These are phyloP conservation scores for Pyrrhia umbra DNA, from an alignment of 2,888 invertebrate species.

Conservation along the genomic window DNA sequence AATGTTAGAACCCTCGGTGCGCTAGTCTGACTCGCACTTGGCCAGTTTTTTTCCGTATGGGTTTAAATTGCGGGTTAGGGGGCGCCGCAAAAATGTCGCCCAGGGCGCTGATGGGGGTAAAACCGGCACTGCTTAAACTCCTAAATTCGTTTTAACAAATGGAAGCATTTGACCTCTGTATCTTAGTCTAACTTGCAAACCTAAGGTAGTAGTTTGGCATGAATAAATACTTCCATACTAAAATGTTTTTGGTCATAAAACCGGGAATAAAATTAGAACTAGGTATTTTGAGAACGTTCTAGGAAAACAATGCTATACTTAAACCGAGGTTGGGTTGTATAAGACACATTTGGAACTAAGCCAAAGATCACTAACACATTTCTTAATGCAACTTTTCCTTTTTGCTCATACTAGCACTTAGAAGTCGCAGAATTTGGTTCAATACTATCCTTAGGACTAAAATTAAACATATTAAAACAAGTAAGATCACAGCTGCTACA, in stretches of 20 bases:
- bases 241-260: background rate
- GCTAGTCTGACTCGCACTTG: too few relatives aligned
- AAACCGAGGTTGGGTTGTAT: conserved; percentile 19
- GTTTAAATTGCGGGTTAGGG: too few relatives aligned
- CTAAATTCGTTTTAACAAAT: background rate
- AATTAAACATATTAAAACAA: conserved; percentile 67
- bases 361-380: conserved; percentile 34
- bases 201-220: conserved; percentile 5
- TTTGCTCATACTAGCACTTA: conserved; percentile 68
- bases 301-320: conserved; percentile 7
- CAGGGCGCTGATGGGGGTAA: too few relatives aligned
- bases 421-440: conserved; percentile 68
- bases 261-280: background rate
- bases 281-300: conserved; percentile 9
- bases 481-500: conserved; percentile 73
- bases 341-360: conserved; percentile 19
- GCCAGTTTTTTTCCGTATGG: too few relatives aligned
- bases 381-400: conserved; percentile 81
- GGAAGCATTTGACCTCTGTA: background rate
- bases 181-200: background rate
- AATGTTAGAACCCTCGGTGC: too few relatives aligned
- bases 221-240: background rate
- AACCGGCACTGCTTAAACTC: too few relatives aligned
- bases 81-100: too few relatives aligned
- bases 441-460: conserved; percentile 69